These are phyloP conservation scores for Misgurnus anguillicaudatus DNA, from an alignment of 2,113 vertebrate genomes.

Conservation along the genomic window DNA sequence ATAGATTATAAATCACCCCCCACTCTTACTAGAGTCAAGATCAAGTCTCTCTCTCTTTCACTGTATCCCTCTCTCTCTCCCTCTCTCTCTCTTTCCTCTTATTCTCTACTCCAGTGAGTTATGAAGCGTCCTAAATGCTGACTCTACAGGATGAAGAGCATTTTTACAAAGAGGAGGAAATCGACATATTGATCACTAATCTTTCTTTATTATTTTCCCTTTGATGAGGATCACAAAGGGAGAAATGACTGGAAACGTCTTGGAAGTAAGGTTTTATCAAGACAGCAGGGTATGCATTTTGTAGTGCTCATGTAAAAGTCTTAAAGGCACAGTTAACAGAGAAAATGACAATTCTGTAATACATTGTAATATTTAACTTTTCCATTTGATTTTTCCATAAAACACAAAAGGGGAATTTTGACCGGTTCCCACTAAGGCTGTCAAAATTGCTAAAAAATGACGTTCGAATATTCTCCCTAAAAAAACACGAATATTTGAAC, in stretches of 20 bases:
- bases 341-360: no score
- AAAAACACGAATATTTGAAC: no score
- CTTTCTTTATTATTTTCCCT: constrained; percentile 40
- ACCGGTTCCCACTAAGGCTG: no score
- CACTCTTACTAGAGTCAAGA: no score
- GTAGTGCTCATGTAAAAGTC: background rate
- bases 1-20: constrained; percentile 27
- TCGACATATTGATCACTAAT: constrained; percentile 56
- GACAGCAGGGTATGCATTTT: no score
- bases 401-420: no score
- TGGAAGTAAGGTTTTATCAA: no score
- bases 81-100: background rate
- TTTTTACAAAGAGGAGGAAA: constrained; percentile 31
- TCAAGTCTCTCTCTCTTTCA: background rate
- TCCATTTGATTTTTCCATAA: no score
- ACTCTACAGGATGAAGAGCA: constrained; percentile 48
- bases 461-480: no score
- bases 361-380: no score
- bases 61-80: background rate
- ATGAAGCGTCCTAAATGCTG: constrained; percentile 36
- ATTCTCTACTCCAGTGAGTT: constrained; percentile 24
- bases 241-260: background rate
- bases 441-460: no score
- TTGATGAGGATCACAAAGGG: constrained; percentile 31
- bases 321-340: background rate